phyloP scores from a whole-genome alignment of 2,113 vertebrate genomes.

The Melanotaenia duboulayi region DNA sequence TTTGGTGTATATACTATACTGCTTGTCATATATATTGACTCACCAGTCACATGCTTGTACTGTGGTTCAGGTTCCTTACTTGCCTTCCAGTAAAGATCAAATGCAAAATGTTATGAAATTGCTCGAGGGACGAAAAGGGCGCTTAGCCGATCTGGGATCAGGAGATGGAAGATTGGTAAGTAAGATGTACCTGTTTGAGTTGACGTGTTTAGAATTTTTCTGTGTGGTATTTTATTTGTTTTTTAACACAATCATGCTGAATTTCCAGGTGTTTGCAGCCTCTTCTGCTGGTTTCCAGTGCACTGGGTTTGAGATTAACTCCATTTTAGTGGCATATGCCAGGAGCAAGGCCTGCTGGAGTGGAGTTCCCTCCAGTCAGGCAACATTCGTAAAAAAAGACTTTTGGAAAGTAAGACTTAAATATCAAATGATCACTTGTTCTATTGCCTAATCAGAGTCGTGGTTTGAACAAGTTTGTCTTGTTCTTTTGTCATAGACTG shows the following conservation, averaged over 20 bases:
- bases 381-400: conserved; percentile 78
- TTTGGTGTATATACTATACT: neutral
- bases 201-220: neutral
- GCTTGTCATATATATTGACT: neutral
- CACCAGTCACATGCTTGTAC: conserved; percentile 19
- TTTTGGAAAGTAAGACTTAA: conserved; percentile 79
- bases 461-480: neutral
- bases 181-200: neutral
- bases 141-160: conserved; percentile 82
- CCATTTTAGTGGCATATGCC: conserved; percentile 75
- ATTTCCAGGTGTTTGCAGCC: conserved; percentile 79
- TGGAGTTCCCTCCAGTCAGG: conserved; percentile 65
- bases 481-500: conserved; percentile 60
- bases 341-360: conserved; percentile 72
- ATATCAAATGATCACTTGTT: neutral
- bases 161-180: conserved; percentile 82
- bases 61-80: conserved; percentile 80
- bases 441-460: neutral
- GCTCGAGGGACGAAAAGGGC: conserved; percentile 74
- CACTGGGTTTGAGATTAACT: conserved; percentile 85
- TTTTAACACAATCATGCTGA: conserved; percentile 6
- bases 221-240: neutral
- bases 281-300: conserved; percentile 77
- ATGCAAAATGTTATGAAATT: conserved; percentile 77
- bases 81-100: conserved; percentile 79